Conservation (phyloP, 1,140 invertebrate genomes). For the Drosophila baimaii region DNA sequence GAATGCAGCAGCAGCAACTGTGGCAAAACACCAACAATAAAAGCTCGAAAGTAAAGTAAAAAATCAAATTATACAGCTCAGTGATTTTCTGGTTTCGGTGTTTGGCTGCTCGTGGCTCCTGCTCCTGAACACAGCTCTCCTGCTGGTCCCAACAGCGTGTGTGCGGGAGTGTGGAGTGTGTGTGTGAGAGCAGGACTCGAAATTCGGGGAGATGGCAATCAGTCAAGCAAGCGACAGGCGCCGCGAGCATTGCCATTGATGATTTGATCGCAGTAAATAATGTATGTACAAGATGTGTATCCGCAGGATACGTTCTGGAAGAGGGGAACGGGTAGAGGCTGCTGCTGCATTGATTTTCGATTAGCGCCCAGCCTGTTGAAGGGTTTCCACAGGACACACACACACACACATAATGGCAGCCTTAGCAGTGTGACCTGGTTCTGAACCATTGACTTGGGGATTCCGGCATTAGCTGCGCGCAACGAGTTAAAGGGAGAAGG, state of each 20-base stretch:
- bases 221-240: conserved; percentile 63
- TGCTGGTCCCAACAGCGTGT: conserved; percentile 9
- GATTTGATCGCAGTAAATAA: conserved; percentile 76
- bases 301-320: conserved; percentile 18
- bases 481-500: not conserved
- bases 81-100: conserved; percentile 73
- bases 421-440: conserved; percentile 65
- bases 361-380: conserved; percentile 54
- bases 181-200: not conserved
- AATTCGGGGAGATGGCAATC: conserved; percentile 47
- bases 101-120: conserved; percentile 33
- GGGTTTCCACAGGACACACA: conserved; percentile 45
- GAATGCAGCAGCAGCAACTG: conserved; percentile 23
- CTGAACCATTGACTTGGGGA: conserved; percentile 70
- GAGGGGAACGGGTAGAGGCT: conserved; percentile 11
- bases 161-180: not conserved
- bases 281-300: conserved; percentile 68
- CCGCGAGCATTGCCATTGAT: conserved; percentile 65
- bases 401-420: conserved; percentile 28
- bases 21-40: conserved; percentile 38
- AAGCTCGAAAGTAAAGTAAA: conserved; percentile 40
- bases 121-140: not conserved
- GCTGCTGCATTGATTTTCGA: conserved; percentile 75
- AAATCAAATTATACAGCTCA: conserved; percentile 80
- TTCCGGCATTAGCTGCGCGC: conserved; percentile 50